These are phyloP conservation scores for Uloborus plumipes DNA, from an alignment of 2,888 invertebrate species.

Conservation along the genomic window DNA sequence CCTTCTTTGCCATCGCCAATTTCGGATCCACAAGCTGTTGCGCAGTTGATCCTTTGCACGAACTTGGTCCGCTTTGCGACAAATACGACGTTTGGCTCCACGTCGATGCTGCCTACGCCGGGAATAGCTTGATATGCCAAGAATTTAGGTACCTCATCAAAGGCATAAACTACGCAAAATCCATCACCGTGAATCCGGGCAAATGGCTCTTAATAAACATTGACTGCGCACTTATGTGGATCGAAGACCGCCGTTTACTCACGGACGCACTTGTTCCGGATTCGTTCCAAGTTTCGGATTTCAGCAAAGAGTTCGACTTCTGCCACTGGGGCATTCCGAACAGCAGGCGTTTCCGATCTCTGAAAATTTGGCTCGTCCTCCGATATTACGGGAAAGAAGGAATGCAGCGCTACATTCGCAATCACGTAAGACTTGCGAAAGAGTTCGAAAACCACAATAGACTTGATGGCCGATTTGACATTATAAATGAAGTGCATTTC, in stretches of 20 bases:
- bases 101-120: conserved; percentile 98
- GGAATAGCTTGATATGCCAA: conserved; percentile 96
- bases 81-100: conserved; percentile 82
- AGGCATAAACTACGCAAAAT: conserved; percentile 86
- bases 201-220: conserved; percentile 97
- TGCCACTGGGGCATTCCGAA: conserved; percentile 97
- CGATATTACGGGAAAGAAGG: conserved; percentile 93
- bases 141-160: conserved; percentile 83
- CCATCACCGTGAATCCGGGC: conserved; percentile 97
- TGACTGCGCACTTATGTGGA: conserved; percentile 98
- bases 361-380: conserved; percentile 98
- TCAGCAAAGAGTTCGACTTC: conserved; percentile 71
- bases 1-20: conserved; percentile 96
- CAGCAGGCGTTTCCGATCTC: conserved; percentile 91
- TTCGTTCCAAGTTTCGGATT: conserved; percentile 95
- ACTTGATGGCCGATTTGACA: conserved; percentile 87
- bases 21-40: conserved; percentile 93
- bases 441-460: conserved; percentile 85
- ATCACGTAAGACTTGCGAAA: conserved; percentile 86
- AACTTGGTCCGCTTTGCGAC: conserved; percentile 87
- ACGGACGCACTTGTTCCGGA: conserved; percentile 97
- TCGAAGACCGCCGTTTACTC: conserved; percentile 86
- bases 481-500: conserved; percentile 82
- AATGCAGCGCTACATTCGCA: conserved; percentile 89
- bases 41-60: conserved; percentile 92